Percentiles rank a stretch among this genome's conserved stretches.
Evolutionary conservation across 2,113 vertebrate genomes (phyloP).

Genomic region (Mola mola): DNA sequence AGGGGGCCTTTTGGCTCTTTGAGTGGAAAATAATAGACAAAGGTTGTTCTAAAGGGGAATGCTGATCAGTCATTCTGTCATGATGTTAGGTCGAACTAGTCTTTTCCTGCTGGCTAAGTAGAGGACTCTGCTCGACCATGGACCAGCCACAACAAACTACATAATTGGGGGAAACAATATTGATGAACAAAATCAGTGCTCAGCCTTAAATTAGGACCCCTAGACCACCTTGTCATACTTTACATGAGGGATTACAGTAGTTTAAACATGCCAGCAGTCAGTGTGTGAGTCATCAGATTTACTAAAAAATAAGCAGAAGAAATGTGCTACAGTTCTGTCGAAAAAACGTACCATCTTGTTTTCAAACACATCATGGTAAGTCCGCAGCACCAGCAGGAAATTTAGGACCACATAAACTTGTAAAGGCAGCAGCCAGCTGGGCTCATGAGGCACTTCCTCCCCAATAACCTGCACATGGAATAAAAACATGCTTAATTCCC

Average conservation of each 20-base stretch:
- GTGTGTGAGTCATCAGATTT: no score
- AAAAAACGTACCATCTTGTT: conserved; percentile 80
- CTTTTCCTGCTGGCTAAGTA: conserved; percentile 67
- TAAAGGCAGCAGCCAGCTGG: conserved; percentile 72
- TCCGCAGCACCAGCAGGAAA: conserved; percentile 81
- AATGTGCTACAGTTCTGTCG: neutral
- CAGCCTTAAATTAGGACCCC: conserved; percentile 27
- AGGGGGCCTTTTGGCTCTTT: conserved; percentile 66
- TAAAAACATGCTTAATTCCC: conserved; percentile 21
- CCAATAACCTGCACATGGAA: conserved; percentile 84
- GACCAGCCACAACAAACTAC: conserved; percentile 62
- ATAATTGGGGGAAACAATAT: conserved; percentile 59
- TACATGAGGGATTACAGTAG: conserved; percentile 32
- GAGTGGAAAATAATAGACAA: conserved; percentile 83
- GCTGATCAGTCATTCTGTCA: conserved; percentile 74
- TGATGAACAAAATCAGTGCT: conserved; percentile 52
- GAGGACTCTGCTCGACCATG: conserved; percentile 46
- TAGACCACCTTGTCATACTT: conserved; percentile 40
- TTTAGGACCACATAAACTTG: conserved; percentile 83
- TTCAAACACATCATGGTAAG: conserved; percentile 85
- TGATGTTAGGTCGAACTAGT: conserved; percentile 60
- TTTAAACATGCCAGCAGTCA: conserved; percentile 9
- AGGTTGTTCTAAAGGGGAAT: conserved; percentile 74
- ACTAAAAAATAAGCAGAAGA: neutral
- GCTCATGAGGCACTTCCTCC: conserved; percentile 83